A percentile compares a stretch with the other conserved stretches of the same genome.
Conservation (phyloP, 2,113 vertebrate species). For the Muntiacus reevesi region DNA sequence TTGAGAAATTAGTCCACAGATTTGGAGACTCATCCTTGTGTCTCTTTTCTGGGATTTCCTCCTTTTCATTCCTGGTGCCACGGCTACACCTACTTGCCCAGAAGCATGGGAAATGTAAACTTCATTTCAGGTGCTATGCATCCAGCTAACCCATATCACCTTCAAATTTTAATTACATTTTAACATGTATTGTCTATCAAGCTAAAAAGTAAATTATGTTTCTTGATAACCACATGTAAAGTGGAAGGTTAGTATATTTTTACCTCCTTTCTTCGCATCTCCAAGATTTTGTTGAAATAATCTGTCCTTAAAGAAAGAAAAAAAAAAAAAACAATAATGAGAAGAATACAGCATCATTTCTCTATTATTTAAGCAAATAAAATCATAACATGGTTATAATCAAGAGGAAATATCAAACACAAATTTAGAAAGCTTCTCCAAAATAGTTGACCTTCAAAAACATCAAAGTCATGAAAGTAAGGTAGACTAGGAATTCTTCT, state of each 20-base stretch:
- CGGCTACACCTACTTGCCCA: background rate
- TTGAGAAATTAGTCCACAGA: background rate
- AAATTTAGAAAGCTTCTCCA: background rate
- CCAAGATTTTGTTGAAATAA: background rate
- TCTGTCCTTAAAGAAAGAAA: background rate
- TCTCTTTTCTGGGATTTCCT: background rate
- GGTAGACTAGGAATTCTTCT: background rate
- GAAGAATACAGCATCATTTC: background rate
- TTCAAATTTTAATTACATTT: background rate
- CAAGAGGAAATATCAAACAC: background rate
- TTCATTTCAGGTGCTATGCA: background rate
- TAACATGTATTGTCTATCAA: background rate
- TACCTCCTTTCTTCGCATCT: background rate
- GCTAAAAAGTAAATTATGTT: background rate
- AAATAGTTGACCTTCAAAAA: background rate
- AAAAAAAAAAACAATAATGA: background rate
- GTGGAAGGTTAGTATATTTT: background rate
- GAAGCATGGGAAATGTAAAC: background rate
- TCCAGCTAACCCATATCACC: background rate
- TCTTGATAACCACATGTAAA: background rate
- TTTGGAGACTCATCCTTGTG: background rate
- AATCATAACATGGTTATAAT: background rate
- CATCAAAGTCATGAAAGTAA: background rate
- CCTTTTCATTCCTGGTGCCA: background rate
- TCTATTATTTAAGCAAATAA: background rate